Base-by-base conservation (phyloP, 2,888 invertebrate species). In the Pristionchus exspectatus region DNA sequence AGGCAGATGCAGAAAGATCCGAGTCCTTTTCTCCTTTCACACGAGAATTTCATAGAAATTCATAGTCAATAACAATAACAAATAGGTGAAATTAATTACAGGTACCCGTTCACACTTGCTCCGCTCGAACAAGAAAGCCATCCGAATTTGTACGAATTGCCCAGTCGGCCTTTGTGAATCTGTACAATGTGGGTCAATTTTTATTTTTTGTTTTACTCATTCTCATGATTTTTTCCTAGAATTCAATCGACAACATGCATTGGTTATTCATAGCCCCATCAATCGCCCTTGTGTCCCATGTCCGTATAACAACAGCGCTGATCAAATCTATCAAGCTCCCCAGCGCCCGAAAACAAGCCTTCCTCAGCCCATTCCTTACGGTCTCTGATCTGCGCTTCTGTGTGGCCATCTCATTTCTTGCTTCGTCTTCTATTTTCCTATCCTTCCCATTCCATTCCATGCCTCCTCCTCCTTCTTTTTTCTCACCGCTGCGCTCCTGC, bases 91-190 rank as follows among this genome's bases (percentile, higher is more conserved):
- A 30, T 14, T 12, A 16, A 44, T 24, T 88, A 1, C 87, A 88
- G 87, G 83, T 91, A 14, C 87, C 89, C 33, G 77, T 86, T 33
- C 94, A 94, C 89, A 92, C 92, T 27, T 94, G 94, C 86, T 93
- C 94, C 4, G 94, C 94, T 33, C 91, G 93, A 21, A 92, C 94
- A 38, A 90, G 92, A 38, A 90, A 92, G 59, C 91, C 92, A 9
- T 91, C 94, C 14, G 94, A 94, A 89, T 92, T 94, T 77, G 91
- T 94, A 14, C 91, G 93, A 54, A 94, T 94, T 81, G 89, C 91
- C 10, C 94, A 94, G 77, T 87, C 90, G n/a, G 93, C 94, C 90
- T 94, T 94, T 90, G 89, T 94, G 44, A 87, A 91, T 16, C 90
- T 95, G 24, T 94, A 94, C 90, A 94, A 93, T 91, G 94, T 95